A percentile compares a stretch with the other conserved stretches of the same genome.
These are phyloP conservation scores for Nematostella vectensis DNA, from an alignment of 92 coral and sea anemone genomes.

Conservation along the genomic window DNA sequence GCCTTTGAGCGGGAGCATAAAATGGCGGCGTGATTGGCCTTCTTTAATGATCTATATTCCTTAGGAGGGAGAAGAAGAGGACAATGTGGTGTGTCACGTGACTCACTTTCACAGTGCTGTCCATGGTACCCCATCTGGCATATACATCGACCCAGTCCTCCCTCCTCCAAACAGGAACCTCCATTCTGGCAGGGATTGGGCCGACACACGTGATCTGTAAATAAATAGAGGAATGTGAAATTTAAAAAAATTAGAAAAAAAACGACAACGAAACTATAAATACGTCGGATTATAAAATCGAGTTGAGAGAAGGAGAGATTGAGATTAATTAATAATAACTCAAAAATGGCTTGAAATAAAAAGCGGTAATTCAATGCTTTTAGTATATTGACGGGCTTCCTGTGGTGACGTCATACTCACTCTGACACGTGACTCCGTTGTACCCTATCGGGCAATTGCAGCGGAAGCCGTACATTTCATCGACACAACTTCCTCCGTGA, in stretches of 20 bases:
- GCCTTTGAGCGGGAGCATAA: too few species aligned
- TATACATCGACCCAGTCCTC: constrained; percentile 64
- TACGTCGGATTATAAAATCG: too few species aligned
- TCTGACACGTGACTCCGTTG: constrained; percentile 82
- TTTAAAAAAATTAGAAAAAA: background rate
- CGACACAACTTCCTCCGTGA: constrained; percentile 88
- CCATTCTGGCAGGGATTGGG: constrained; percentile 95
- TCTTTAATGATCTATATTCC: too few species aligned
- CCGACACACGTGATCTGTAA: constrained; percentile 78
- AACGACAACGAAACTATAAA: background rate
- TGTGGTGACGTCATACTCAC: constrained; percentile 43
- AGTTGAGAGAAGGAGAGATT: too few species aligned
- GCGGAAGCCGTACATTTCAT: constrained; percentile 81
- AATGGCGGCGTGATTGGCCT: too few species aligned
- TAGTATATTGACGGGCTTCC: too few species aligned
- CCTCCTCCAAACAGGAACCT: constrained; percentile 85
- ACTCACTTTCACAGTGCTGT: constrained; percentile 83
- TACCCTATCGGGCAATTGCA: constrained; percentile 78
- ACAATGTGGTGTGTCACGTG: too few species aligned
- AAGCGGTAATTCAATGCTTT: too few species aligned
- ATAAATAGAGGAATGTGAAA: too few species aligned
- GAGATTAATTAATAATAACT: too few species aligned
- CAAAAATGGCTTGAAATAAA: too few species aligned
- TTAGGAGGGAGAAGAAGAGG: too few species aligned
- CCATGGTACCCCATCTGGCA: constrained; percentile 93